Percentiles rank a stretch among this genome's conserved stretches.
phyloP scores from a whole-genome alignment of 2,888 invertebrate genomes.

The Apotomis turbidana region DNA sequence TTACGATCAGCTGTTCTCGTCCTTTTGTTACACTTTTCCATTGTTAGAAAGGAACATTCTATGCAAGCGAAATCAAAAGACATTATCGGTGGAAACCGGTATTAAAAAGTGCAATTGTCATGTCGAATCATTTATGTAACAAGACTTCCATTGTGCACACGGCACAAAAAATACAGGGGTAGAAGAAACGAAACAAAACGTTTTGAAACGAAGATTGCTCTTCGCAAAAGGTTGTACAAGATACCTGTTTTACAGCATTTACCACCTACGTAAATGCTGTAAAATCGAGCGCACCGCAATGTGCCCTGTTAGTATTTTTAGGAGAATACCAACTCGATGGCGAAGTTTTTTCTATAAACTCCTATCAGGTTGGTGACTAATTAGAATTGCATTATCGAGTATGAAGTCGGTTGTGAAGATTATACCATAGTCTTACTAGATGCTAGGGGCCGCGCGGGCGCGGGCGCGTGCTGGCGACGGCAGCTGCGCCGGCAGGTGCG shows the following conservation, averaged over 20 bases:
- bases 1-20: slow-evolving; percentile 51
- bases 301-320: no score
- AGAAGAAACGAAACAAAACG: not conserved
- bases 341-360: no score
- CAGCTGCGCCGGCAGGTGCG: slow-evolving; percentile 78
- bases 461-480: slow-evolving; percentile 58
- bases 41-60: slow-evolving; percentile 26
- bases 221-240: no score
- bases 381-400: slow-evolving; percentile 20
- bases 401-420: slow-evolving; percentile 10
- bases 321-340: no score
- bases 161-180: not conserved
- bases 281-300: no score
- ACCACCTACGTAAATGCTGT: no score
- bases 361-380: not conserved
- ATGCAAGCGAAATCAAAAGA: slow-evolving; percentile 45
- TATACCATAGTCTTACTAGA: slow-evolving; percentile 16
- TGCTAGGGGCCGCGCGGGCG: slow-evolving; percentile 45
- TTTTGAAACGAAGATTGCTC: not conserved
- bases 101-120: not conserved
- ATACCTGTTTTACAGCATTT: no score
- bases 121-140: not conserved
- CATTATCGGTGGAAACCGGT: slow-evolving; percentile 47
- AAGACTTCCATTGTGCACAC: not conserved
- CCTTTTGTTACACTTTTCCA: slow-evolving; percentile 46